Evolutionary conservation across 2,113 vertebrate species (phyloP).

Genomic region (Mus spicilegus): DNA sequence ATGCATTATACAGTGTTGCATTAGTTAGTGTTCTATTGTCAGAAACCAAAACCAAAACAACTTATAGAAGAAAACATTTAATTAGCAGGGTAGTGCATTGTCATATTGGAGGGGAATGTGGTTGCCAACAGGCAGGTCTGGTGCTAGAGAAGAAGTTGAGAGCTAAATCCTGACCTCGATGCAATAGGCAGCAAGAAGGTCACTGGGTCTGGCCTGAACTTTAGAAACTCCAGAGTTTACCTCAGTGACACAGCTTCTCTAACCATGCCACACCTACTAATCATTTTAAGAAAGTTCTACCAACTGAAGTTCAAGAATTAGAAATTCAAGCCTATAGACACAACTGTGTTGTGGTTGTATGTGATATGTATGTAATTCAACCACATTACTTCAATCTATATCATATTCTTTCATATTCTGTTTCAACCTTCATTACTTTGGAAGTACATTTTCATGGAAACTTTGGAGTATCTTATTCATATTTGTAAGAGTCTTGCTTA

Average conservation of each 20-base stretch:
- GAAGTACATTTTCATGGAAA: not conserved
- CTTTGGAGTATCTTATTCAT: not conserved
- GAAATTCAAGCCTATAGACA: not conserved
- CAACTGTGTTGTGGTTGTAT: not conserved
- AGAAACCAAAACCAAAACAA: not conserved
- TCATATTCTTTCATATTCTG: not conserved
- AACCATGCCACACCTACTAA: not conserved
- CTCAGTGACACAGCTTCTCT: not conserved
- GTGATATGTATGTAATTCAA: not conserved
- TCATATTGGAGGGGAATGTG: not conserved
- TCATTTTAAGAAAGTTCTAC: not conserved
- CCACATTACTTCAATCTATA: not conserved
- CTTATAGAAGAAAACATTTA: not conserved
- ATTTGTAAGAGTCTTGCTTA: not conserved
- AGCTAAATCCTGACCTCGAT: not conserved
- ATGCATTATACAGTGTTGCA: not conserved
- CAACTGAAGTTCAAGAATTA: not conserved
- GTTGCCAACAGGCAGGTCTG: not conserved
- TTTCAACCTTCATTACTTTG: not conserved
- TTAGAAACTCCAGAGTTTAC: not conserved
- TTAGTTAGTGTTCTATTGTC: not conserved
- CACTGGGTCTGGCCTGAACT: not conserved
- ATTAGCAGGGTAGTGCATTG: not conserved
- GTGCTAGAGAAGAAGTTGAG: not conserved
- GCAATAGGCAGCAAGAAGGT: not conserved